Base-by-base conservation (phyloP, 2,888 invertebrate species). In the Drosophila engyochracea region DNA sequence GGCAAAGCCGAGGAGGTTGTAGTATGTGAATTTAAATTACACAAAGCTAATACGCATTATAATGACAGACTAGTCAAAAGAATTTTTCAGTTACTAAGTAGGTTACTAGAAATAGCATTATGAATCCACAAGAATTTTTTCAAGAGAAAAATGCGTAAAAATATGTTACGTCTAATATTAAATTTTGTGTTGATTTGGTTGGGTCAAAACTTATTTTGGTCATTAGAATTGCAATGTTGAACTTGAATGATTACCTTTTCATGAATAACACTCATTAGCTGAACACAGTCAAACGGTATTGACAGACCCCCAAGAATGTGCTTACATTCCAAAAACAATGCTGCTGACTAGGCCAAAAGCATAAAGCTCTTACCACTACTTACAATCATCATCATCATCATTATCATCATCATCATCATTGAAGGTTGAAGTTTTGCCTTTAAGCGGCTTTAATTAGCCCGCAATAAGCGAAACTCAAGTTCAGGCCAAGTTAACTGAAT, bases 401-500 rank as follows among this genome's bases (percentile, higher is more conserved):
- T 44, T 31, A 63, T 44, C 33, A 75, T 49, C 39, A 76, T 41
- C 49, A 62, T 54, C 41, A 59, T 65, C 55, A 68, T 52, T 37
- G 47, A 44, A 66, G 70, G 74, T 77, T 75, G 37, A 64, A 77
- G 81, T 68, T 73, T 81, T 51, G 68, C 70, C 77, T 76, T 76
- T 70, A 79, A 88, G 75, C 65, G 70, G 79, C 90, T 84, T 84
- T 84, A 89, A 85, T 85, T 89, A 82, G 85, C 72, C 55, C 28
- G 31, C 76, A 64, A 62, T 41, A 69, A 69, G 41, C 53, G 33
- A 60, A 79, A 74, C 74, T 81, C 66, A 75, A 83, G 78, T 81
- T 78, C 47, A 72, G 64, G 47, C 54, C 73, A 75, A 59, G 70
- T 63, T 57, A 44, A 28, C 25, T 25, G 47, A 25, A 47, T 16